phyloP scores from a whole-genome alignment of 2,888 invertebrate species.

The Maniola hyperantus region DNA sequence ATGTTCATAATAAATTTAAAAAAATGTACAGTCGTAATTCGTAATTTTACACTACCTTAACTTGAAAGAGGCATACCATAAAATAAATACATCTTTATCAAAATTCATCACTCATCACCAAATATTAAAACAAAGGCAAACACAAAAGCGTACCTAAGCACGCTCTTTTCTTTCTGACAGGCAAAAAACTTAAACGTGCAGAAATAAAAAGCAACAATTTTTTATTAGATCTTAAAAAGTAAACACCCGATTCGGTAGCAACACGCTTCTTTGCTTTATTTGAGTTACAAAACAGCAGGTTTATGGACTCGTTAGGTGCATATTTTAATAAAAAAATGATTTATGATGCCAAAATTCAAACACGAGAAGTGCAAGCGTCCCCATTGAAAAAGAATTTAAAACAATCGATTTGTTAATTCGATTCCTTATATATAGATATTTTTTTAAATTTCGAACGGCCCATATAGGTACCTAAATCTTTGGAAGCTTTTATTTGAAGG shows the following conservation, averaged over 20 bases:
- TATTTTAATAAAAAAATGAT: constrained; percentile 58
- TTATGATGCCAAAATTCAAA: constrained; percentile 53
- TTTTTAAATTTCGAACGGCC: background rate
- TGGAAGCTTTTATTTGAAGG: background rate
- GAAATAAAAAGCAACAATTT: constrained; percentile 49
- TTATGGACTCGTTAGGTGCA: constrained; percentile 61
- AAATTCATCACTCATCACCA: background rate
- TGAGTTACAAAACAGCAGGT: constrained; percentile 57
- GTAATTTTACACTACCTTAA: too few species aligned
- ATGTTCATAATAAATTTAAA: too few species aligned
- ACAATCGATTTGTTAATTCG: background rate
- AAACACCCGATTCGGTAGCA: constrained; percentile 68
- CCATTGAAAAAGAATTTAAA: constrained; percentile 12
- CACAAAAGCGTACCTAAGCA: constrained; percentile 5
- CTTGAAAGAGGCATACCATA: background rate
- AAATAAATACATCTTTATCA: background rate
- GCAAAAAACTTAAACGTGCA: constrained; percentile 46
- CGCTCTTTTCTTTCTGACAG: background rate
- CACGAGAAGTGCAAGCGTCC: constrained; percentile 1
- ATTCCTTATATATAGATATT: background rate
- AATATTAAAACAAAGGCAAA: background rate
- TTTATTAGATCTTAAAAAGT: constrained; percentile 55
- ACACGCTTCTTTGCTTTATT: constrained; percentile 65
- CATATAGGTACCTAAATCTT: background rate
- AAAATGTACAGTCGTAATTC: too few species aligned